Conservation (phyloP, 2,797 vertebrate species). For the Ibycter americanus region DNA sequence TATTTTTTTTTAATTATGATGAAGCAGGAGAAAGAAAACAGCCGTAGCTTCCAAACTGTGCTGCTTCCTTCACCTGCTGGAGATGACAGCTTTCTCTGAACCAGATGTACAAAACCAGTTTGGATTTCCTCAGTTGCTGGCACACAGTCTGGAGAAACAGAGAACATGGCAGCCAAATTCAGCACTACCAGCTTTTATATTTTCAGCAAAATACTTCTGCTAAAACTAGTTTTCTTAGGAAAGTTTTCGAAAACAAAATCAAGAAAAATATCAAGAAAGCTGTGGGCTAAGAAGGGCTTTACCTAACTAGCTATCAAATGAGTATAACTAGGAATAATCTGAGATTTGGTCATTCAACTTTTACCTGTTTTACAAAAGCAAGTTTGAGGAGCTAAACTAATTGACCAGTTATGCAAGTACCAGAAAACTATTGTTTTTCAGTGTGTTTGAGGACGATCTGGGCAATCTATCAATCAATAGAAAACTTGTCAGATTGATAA, state of each 20-base stretch:
- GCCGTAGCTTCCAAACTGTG: conserved; percentile 38
- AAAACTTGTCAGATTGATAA: conserved; percentile 74
- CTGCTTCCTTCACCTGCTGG: conserved; percentile 55
- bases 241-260: conserved; percentile 60
- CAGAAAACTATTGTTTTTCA: conserved; percentile 66
- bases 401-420: conserved; percentile 73
- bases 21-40: conserved; percentile 61
- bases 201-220: conserved; percentile 70
- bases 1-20: conserved; percentile 58
- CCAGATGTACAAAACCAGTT: conserved; percentile 69
- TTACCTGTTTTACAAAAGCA: conserved; percentile 66
- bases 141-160: conserved; percentile 70
- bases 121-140: conserved; percentile 78
- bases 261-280: conserved; percentile 64
- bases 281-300: conserved; percentile 66
- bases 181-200: conserved; percentile 63
- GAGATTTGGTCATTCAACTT: conserved; percentile 72
- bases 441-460: conserved; percentile 67
- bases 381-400: conserved; percentile 69
- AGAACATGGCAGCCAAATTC: conserved; percentile 66
- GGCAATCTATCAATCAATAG: conserved; percentile 68
- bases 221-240: conserved; percentile 67
- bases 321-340: conserved; percentile 62
- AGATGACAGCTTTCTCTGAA: conserved; percentile 69
- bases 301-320: conserved; percentile 70